phyloP scores from a whole-genome alignment of 2,797 vertebrate genomes.

The Pseudochromis fuscus region DNA sequence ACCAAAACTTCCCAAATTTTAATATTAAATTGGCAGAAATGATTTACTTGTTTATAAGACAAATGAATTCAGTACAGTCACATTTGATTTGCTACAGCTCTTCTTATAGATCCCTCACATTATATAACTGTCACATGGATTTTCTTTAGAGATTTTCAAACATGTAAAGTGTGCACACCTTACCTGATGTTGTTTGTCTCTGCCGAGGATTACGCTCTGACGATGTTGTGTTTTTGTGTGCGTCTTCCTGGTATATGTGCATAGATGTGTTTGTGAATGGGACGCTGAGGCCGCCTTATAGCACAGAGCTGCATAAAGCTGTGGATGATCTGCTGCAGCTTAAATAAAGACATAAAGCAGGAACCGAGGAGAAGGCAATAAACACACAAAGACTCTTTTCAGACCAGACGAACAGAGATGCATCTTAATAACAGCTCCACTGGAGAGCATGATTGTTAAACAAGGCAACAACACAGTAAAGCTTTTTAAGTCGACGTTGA shows the following conservation, averaged over 20 bases:
- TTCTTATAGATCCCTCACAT: conserved; percentile 9
- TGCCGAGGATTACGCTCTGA: neutral
- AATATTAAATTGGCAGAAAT: neutral
- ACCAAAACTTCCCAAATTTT: neutral
- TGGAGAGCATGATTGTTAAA: conserved; percentile 2
- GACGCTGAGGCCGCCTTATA: neutral
- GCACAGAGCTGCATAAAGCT: conserved; percentile 4
- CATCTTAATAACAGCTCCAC: neutral
- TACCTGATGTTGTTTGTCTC: neutral
- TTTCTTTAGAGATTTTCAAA: neutral
- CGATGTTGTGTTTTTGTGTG: neutral
- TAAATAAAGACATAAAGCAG: conserved; percentile 21
- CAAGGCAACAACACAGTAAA: neutral
- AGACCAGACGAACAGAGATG: conserved; percentile 12
- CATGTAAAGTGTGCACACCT: neutral
- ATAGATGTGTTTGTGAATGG: conserved; percentile 6
- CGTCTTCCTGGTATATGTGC: neutral
- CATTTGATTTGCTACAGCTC: no score
- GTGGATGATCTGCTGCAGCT: conserved; percentile 3
- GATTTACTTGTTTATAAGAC: neutral
- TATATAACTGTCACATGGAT: conserved; percentile 11
- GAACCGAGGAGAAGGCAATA: neutral
- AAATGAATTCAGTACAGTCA: no score
- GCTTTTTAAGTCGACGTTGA: neutral
- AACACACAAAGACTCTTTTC: conserved; percentile 4